Base-by-base conservation (phyloP, 1,140 invertebrate genomes). In the Heliothis virescens region DNA sequence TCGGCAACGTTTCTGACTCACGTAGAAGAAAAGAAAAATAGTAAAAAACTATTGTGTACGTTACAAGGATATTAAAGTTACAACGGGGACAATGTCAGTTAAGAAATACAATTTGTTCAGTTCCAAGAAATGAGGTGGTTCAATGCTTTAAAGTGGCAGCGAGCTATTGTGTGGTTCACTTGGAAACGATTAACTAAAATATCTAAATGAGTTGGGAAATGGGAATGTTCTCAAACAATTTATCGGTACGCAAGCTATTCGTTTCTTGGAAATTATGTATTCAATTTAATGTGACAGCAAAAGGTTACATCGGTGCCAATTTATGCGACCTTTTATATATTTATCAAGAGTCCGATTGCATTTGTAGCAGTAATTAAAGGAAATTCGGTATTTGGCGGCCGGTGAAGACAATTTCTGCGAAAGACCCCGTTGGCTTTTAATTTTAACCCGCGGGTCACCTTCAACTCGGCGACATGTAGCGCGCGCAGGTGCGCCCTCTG, bases 381-480 rank as follows among this genome's bases (percentile, higher is more conserved):
- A 74, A 74, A 77, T 67, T 78, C 50, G 63, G 50, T n/a, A 55
- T 55, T 69, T 78, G 63, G 75, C 63, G 21, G 16, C 48, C 52
- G 57, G 16, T 12, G 48, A 63, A 18, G 55, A 60, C 65, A 52
- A 63, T 52, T 79, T 79, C 77, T 79, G 18, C 69, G 77, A 79
- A 79, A 74, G 72, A 47, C 55, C 53, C 55, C 52, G 67, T 79
- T 79, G 60, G 72, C 55, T 48, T 59, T 60, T 62, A 76, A 63
- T 55, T 65, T 26, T 71, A 16, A 63, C 41, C 60, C n/a, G 41
- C n/a, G 53, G 77, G 77, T 79, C 77, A 79, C 77, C 77, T 79
- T 79, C 65, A 77, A 69, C 47, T 67, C 50, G 34, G 63, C 34
- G 52, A 55, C 60, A 50, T n/a, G 34, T 15, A 29, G 65, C 47